Percentiles rank a stretch among this genome's conserved stretches.
Evolutionary conservation across 2,797 vertebrate species (phyloP).

Genomic region (Melanotaenia nigrans): DNA sequence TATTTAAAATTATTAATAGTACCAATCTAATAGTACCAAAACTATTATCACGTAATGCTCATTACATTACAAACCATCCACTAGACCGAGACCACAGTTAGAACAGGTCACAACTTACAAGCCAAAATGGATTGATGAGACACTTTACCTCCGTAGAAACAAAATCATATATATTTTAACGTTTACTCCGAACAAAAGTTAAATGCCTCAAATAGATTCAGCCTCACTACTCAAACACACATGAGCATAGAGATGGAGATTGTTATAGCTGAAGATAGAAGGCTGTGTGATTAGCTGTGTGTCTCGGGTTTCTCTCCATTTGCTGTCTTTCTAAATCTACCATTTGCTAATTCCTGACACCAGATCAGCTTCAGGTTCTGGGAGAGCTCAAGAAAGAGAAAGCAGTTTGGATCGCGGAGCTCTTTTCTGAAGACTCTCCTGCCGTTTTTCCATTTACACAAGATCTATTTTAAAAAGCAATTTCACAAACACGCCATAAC

Average conservation of each 20-base stretch:
- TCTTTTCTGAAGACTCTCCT: constrained; percentile 3
- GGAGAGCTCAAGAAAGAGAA: constrained; percentile 40
- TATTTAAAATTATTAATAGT: no score
- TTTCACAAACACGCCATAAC: background rate
- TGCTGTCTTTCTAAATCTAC: constrained; percentile 72
- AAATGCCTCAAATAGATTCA: constrained; percentile 30
- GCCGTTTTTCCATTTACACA: background rate
- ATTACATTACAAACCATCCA: background rate
- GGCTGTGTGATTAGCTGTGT: constrained; percentile 56
- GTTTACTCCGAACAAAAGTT: background rate
- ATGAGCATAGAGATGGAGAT: constrained; percentile 15
- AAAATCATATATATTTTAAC: constrained; percentile 12
- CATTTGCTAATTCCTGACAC: constrained; percentile 74
- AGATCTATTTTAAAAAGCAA: background rate
- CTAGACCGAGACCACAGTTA: background rate
- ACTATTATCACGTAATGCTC: background rate
- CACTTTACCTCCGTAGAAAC: background rate
- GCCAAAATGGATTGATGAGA: no score
- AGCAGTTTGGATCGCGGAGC: constrained; percentile 1
- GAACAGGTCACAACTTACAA: no score
- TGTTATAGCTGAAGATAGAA: constrained; percentile 38
- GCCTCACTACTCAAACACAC: constrained; percentile 1
- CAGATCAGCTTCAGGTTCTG: constrained; percentile 61
- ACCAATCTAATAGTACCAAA: background rate
- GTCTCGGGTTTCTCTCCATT: constrained; percentile 70